phyloP scores from a whole-genome alignment of 2,888 invertebrate genomes.

The Monochamus alternatus region DNA sequence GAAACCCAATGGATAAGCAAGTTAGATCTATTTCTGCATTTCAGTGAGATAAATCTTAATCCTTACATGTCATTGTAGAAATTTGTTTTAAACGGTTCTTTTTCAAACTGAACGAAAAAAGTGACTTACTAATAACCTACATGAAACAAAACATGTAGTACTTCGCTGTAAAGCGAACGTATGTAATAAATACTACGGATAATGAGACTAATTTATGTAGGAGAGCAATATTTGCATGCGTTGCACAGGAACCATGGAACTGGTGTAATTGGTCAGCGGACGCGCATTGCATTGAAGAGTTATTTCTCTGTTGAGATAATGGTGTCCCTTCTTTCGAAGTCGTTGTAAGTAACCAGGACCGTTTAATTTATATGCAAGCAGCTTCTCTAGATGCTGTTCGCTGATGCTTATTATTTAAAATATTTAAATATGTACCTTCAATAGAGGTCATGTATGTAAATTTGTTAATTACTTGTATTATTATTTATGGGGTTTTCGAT shows the following conservation, averaged over 20 bases:
- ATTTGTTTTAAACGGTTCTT: not conserved
- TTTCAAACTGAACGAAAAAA: constrained; percentile 10
- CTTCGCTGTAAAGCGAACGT: constrained; percentile 39
- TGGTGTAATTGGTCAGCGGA: constrained; percentile 44
- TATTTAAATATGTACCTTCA: not conserved
- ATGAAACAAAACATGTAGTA: constrained; percentile 13
- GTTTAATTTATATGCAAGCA: constrained; percentile 24
- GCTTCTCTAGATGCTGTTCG: not conserved
- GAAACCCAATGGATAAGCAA: no score
- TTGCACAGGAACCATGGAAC: constrained; percentile 30
- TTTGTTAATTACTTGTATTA: not conserved
- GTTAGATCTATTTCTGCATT: no score
- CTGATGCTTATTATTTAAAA: constrained; percentile 6
- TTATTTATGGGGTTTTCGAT: not conserved
- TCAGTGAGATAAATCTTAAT: not conserved
- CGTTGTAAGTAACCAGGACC: constrained; percentile 11
- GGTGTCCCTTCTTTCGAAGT: constrained; percentile 41
- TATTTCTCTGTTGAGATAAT: constrained; percentile 47
- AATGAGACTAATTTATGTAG: constrained; percentile 66
- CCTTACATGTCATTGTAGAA: not conserved
- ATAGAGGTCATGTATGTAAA: not conserved
- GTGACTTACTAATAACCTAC: constrained; percentile 19
- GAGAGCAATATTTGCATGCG: constrained; percentile 62
- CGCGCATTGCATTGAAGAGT: constrained; percentile 37
- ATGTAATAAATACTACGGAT: constrained; percentile 63